A percentile compares a stretch with the other conserved stretches of the same genome.
Evolutionary conservation across 2,888 invertebrate genomes (phyloP).

Genomic region (Phengaris arion): DNA sequence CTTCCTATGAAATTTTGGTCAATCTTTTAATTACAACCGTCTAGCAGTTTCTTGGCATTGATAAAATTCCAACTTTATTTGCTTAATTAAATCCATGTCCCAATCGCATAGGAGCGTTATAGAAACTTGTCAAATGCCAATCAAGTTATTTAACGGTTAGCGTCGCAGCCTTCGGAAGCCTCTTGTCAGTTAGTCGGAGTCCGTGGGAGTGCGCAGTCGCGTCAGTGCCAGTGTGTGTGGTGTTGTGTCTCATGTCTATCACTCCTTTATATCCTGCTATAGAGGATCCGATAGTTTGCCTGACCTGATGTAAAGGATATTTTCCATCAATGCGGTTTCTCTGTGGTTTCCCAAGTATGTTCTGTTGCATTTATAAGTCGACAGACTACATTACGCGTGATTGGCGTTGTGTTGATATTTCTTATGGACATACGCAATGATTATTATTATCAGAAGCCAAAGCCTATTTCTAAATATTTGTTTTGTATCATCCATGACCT

Average conservation of each 20-base stretch:
- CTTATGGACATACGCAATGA: constrained; percentile 1
- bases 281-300: constrained; percentile 58
- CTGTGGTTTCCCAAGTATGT: constrained; percentile 43
- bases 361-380: constrained; percentile 13
- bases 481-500: not conserved
- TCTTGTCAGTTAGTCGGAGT: constrained; percentile 53
- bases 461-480: not conserved
- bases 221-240: constrained; percentile 43
- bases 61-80: constrained; percentile 10
- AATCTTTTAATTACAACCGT: not conserved
- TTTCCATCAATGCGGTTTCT: constrained; percentile 47
- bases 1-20: not conserved
- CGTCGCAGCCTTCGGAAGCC: constrained; percentile 39
- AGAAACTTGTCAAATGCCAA: constrained; percentile 24
- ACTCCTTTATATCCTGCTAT: constrained; percentile 66
- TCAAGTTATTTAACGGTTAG: constrained; percentile 16
- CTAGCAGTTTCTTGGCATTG: not conserved
- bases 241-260: constrained; percentile 53
- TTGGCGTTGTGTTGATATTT: constrained; percentile 22
- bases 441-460: not conserved
- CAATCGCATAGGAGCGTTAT: not conserved
- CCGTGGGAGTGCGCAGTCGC: constrained; percentile 66
- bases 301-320: constrained; percentile 7
- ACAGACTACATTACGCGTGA: not conserved
- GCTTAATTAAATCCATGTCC: not conserved